Base-by-base conservation (phyloP, 2,888 invertebrate species). In the Archaeoteleia sp. region DNA sequence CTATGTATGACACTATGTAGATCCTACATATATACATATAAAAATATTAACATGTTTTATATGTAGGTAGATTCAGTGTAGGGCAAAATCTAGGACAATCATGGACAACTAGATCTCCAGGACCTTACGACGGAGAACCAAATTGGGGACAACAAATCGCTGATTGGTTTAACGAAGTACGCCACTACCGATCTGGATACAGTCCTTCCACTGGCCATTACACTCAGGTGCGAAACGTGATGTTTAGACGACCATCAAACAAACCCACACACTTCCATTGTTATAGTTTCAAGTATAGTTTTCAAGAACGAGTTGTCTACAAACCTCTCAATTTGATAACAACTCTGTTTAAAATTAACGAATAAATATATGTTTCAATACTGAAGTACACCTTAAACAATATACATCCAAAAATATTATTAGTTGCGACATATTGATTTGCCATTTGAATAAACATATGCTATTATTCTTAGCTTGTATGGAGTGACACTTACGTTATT, bases 81-180 rank as follows among this genome's bases (percentile, higher is more conserved):
- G 95, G 95, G n/a, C 95, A 95, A 85, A 95, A 95, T 85, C 89
- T 95, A 58, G 94, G 93, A 0, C 91, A 92, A 67, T 91, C 92
- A 6, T 94, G 94, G 94, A 93, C 93, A 62, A 93, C 92, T 49
- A 89, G 89, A 57, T 87, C 88, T 5, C 88, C 89, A 1, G 87
- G 85, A 63, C 86, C 88, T 8, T 82, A 87, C 66, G 91, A 92
- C 78, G 89, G 90, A 46, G 87, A 89, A 43, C 90, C 92, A 1
- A 91, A 93, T 81, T 95, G 94, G 87, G 87, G 88, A 70, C 90
- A 90, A 61, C 92, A 93, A 78, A 93, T 95, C 77, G 89, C 90
- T 75, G 90, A 89, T 53, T 95, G 95, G 95, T 95, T 93, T 86
- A 90, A 91, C 78, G 95, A 95, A 87, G 93, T 93, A 57, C 88